Evolutionary conservation across 2,797 vertebrate species (phyloP).

Genomic region (Lithobates sylvaticus): DNA sequence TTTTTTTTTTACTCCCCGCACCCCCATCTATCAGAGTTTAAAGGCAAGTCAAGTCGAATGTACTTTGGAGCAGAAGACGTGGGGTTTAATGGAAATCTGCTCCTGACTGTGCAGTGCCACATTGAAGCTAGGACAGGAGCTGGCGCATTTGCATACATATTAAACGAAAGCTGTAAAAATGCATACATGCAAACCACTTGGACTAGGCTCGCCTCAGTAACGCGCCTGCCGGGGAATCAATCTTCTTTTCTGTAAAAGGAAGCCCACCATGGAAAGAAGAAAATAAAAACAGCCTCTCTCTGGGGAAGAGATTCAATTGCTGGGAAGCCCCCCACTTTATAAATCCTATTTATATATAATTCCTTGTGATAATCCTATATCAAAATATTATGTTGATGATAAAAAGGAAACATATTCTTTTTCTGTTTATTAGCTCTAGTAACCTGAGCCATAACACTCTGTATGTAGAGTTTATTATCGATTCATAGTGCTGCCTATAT

Average conservation of each 20-base stretch:
- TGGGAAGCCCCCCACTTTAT: conserved; percentile 49
- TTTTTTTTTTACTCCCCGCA: conserved; percentile 68
- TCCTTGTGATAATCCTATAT: conserved; percentile 56
- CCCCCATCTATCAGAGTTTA: conserved; percentile 80
- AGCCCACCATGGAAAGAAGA: conserved; percentile 66
- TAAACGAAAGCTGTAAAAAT: conserved; percentile 93
- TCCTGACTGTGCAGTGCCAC: conserved; percentile 89
- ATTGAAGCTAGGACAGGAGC: conserved; percentile 84
- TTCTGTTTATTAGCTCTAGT: conserved; percentile 42
- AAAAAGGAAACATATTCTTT: conserved; percentile 36
- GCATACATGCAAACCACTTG: conserved; percentile 85
- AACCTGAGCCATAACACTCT: background rate
- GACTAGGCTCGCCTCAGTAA: conserved; percentile 79
- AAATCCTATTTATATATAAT: conserved; percentile 58
- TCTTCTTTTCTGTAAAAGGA: conserved; percentile 77
- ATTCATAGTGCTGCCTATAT: background rate
- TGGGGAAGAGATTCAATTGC: conserved; percentile 48
- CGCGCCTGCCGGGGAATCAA: conserved; percentile 80
- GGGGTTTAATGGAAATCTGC: conserved; percentile 80
- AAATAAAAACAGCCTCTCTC: conserved; percentile 55
- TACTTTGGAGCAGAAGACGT: conserved; percentile 73
- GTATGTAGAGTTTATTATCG: background rate
- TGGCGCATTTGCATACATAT: conserved; percentile 97
- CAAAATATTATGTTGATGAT: conserved; percentile 55
- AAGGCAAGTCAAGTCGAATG: conserved; percentile 77